Evolutionary conservation across 2,113 vertebrate genomes (phyloP).

Genomic region (Vidua chalybeata): DNA sequence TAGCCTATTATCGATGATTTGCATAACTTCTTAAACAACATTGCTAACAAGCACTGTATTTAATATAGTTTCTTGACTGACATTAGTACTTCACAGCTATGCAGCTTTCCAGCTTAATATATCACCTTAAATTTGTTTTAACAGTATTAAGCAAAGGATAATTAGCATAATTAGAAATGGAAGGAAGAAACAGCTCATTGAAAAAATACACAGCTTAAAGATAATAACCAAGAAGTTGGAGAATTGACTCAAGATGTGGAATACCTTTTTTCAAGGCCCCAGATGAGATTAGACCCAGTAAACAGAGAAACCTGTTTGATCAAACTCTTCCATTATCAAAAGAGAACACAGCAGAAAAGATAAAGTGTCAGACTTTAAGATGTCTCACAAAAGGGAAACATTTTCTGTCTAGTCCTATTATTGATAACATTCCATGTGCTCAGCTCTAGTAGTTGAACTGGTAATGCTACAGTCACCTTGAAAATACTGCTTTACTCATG

Average conservation of each 20-base stretch:
- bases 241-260: not conserved
- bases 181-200: not conserved
- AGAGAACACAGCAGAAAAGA: not conserved
- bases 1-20: not conserved
- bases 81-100: not conserved
- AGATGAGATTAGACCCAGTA: not conserved
- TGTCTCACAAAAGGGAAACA: not conserved
- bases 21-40: not conserved
- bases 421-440: not conserved
- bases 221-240: not conserved
- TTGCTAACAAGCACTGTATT: not conserved
- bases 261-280: not conserved
- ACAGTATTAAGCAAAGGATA: not conserved
- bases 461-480: not conserved
- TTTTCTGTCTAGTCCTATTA: not conserved
- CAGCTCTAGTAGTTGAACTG: not conserved
- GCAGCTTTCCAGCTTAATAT: not conserved
- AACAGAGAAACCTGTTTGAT: not conserved
- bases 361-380: not conserved
- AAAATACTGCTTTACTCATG: not conserved
- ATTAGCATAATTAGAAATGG: not conserved
- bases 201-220: not conserved
- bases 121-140: not conserved
- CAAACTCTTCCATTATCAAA: not conserved
- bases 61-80: not conserved